Evolutionary conservation across 2,113 vertebrate genomes (phyloP).

Genomic region (Neodontobutis hainanensis): DNA sequence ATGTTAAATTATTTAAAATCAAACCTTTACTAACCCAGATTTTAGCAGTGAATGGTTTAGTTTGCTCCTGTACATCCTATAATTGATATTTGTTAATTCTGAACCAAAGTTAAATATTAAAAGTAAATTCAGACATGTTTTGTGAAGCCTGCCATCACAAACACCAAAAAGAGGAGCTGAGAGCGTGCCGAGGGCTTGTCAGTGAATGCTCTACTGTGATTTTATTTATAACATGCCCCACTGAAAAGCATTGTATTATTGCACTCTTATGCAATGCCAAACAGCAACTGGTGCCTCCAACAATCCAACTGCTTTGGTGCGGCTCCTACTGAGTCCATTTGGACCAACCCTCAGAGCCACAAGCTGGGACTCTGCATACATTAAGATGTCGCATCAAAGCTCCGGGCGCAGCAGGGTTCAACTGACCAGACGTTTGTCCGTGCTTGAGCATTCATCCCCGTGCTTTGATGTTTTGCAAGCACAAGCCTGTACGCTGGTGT

Average conservation of each 20-base stretch:
- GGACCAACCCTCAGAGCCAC: slow-evolving; percentile 43
- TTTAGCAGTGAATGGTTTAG: no score
- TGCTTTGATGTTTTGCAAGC: slow-evolving; percentile 50
- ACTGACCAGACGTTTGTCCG: slow-evolving; percentile 35
- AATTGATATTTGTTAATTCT: no score
- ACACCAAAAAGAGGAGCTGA: slow-evolving; percentile 28
- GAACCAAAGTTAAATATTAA: background rate
- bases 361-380: slow-evolving; percentile 51
- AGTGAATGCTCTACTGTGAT: slow-evolving; percentile 48
- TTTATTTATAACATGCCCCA: slow-evolving; percentile 64
- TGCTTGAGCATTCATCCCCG: slow-evolving; percentile 20
- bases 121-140: slow-evolving; percentile 5
- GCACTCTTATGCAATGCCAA: slow-evolving; percentile 53
- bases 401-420: slow-evolving; percentile 30
- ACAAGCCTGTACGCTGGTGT: slow-evolving; percentile 29
- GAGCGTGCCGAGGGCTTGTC: slow-evolving; percentile 49
- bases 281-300: slow-evolving; percentile 56
- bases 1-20: no score
- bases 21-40: no score
- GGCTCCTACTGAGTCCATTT: slow-evolving; percentile 42
- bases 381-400: slow-evolving; percentile 55
- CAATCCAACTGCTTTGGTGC: slow-evolving; percentile 44
- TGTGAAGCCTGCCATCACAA: slow-evolving; percentile 11
- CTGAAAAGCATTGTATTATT: slow-evolving; percentile 55
- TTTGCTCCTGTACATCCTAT: no score